Evolutionary conservation across 2,888 invertebrate species (phyloP), one percentile per base, ranked within the genome.

Genomic region (Dastarcus helophoroides): DNA sequence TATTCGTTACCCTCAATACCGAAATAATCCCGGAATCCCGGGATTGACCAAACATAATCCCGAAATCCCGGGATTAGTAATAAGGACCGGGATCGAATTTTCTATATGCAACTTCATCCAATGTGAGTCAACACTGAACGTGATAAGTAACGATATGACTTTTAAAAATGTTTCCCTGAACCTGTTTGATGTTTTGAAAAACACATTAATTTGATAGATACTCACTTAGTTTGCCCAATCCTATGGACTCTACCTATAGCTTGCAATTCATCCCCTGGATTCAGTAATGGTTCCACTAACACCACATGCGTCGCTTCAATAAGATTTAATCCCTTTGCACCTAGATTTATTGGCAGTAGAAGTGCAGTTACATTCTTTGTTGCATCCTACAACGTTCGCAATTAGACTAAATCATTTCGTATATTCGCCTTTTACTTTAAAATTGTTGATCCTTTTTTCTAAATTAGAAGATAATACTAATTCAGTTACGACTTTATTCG

Each of bases 251-350:
- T 62, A 1, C 83, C 82, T 33, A 85, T 71, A 2, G 84, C 84
- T 60, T 85, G 84, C 8, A 73, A 56, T 48, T 83, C 81, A 47
- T 78, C 76, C 0, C 75, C 76, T 2, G 73, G 71, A 56, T 82
- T 79, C 10, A 83, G 60, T 22, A 79, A 65, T 0, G 83, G 84
- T 46, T 85, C 84, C 1, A 79, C 70, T 12, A 85, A 62, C 26
- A 85, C 64, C 0, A 84, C 76, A 56, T 84, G 80, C 1, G 77
- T 79, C 1, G 85, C 84, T 60, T 84, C 83, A 14, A 75, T 73
- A 27, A 85, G 58, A 60, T 85, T 85, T 7, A 85, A 61, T 0
- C 85, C 85, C 53, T 82, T 83, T 0, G 78, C 68, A n/a, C 83
- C 84, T 31, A 68, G 65, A 29, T 66, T 53, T 10, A 83, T 57